Conservation (phyloP, 2,113 vertebrate species). For the Grantiella picta region DNA sequence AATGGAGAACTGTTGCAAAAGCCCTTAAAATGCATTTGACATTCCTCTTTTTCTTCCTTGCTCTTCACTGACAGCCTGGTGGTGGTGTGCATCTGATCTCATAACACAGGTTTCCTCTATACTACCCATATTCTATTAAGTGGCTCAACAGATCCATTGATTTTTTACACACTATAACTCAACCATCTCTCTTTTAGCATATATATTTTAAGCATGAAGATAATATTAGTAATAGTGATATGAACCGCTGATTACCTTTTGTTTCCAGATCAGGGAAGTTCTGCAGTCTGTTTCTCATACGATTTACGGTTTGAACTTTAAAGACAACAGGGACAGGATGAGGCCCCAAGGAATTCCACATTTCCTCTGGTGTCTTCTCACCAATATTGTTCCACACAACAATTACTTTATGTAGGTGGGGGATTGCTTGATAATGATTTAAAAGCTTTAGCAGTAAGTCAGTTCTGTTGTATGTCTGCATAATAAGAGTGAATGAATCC, state of each 20-base stretch:
- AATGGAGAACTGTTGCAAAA: neutral
- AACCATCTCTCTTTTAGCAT: neutral
- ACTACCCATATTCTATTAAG: neutral
- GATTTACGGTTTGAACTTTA: constrained; percentile 85
- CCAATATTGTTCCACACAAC: constrained; percentile 94
- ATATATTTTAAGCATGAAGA: neutral
- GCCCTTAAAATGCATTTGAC: neutral
- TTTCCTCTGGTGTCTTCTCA: constrained; percentile 79
- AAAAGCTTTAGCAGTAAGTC: constrained; percentile 89
- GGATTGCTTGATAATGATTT: constrained; percentile 92
- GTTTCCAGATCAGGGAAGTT: constrained; percentile 88
- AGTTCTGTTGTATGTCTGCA: constrained; percentile 92
- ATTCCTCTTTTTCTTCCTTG: neutral
- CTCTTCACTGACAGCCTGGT: neutral
- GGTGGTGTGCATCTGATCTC: neutral
- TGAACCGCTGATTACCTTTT: constrained; percentile 71
- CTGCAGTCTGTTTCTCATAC: constrained; percentile 90
- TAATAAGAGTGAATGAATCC: constrained; percentile 85
- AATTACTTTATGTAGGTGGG: constrained; percentile 82
- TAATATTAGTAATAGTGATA: neutral
- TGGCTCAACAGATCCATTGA: neutral
- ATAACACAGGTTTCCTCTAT: neutral
- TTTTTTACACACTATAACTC: neutral
- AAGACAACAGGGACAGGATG: constrained; percentile 90
- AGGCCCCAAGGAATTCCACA: constrained; percentile 88